Conservation (phyloP, 2,888 invertebrate species). For the Coenonympha arcania region DNA sequence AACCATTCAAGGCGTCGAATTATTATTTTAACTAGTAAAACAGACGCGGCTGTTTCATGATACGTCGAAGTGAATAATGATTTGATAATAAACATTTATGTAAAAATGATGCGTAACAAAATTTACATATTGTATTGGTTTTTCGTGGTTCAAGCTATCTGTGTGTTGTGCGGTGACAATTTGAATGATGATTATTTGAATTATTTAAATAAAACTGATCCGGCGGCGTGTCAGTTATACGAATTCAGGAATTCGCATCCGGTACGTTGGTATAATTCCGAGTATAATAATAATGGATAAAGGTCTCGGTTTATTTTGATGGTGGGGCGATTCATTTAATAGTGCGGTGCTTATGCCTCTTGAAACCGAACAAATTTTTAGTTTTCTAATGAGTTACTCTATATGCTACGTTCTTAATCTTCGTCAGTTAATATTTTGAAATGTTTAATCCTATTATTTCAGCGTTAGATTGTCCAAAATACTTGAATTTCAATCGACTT, state of each 20-base stretch:
- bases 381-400: too few species aligned
- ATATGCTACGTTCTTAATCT: too few species aligned
- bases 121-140: neutral
- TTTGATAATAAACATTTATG: neutral
- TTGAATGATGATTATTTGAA: too few species aligned
- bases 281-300: too few species aligned
- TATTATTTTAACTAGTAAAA: neutral
- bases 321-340: too few species aligned
- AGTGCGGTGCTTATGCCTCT: too few species aligned
- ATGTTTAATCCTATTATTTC: too few species aligned
- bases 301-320: too few species aligned
- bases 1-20: neutral
- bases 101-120: neutral
- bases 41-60: neutral
- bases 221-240: slow-evolving; percentile 36
- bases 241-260: slow-evolving; percentile 40
- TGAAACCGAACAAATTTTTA: too few species aligned
- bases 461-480: too few species aligned
- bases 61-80: neutral
- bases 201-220: slow-evolving; percentile 31
- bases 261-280: slow-evolving; percentile 30
- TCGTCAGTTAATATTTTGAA: too few species aligned
- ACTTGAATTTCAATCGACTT: too few species aligned
- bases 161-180: slow-evolving; percentile 19
- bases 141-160: neutral